These are phyloP conservation scores for Trissoscelio sp. DNA, from an alignment of 2,888 invertebrate genomes.

Conservation along the genomic window DNA sequence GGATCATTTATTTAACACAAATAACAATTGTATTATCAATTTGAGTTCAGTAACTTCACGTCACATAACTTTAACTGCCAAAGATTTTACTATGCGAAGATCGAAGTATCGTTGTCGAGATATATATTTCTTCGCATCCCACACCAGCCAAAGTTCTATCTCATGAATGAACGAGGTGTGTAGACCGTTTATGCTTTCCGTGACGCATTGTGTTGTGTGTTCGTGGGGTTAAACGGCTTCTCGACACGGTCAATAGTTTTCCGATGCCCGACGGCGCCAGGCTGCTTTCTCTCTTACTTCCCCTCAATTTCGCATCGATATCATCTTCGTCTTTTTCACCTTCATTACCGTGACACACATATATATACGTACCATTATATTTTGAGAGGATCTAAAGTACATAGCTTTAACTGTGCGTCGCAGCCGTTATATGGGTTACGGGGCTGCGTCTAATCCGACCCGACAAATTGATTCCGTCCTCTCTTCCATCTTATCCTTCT, in stretches of 20 bases:
- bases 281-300: constrained; percentile 66
- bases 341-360: constrained; percentile 64
- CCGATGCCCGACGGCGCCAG: constrained; percentile 73
- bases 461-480: constrained; percentile 60
- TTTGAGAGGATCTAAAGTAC: constrained; percentile 67
- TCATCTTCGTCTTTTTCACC: constrained; percentile 64
- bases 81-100: too few species aligned
- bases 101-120: neutral
- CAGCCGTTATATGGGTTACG: constrained; percentile 60
- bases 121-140: constrained; percentile 54
- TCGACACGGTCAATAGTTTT: constrained; percentile 81
- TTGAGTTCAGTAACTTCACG: too few species aligned
- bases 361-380: constrained; percentile 72
- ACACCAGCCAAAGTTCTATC: constrained; percentile 73
- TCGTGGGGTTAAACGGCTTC: constrained; percentile 77
- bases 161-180: constrained; percentile 78
- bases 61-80: too few species aligned
- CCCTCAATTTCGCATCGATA: constrained; percentile 42
- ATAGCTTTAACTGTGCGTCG: constrained; percentile 47
- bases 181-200: constrained; percentile 77
- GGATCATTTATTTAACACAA: too few species aligned
- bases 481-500: constrained; percentile 19
- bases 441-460: constrained; percentile 58
- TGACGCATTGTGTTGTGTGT: constrained; percentile 72
- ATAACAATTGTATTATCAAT: too few species aligned